Evolutionary conservation across 1,140 invertebrate genomes (phyloP).

Genomic region (Pseudomyrmex pallidus): DNA sequence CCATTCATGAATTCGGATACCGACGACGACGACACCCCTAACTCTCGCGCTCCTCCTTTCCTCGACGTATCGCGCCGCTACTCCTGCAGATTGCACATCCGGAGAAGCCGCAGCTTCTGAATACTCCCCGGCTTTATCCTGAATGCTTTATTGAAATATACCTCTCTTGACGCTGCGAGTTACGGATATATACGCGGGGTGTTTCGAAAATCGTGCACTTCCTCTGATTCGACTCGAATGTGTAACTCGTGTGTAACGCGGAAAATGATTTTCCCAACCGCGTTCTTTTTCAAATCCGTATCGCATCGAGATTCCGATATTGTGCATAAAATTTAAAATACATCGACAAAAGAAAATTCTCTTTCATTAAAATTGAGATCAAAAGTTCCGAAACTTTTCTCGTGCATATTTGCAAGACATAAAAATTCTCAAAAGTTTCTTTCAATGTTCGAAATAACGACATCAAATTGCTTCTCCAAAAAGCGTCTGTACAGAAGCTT

Average conservation of each 20-base stretch:
- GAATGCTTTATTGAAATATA: slow-evolving; percentile 69
- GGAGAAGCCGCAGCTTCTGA: slow-evolving; percentile 51
- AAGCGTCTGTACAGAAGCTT: background rate
- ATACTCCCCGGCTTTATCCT: slow-evolving; percentile 53
- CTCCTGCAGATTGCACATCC: slow-evolving; percentile 28
- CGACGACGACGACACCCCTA: slow-evolving; percentile 26
- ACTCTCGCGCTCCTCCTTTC: slow-evolving; percentile 16
- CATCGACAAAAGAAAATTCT: too few species aligned
- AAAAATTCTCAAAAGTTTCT: background rate
- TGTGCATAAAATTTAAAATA: too few species aligned
- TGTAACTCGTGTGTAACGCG: too few species aligned
- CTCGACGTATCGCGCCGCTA: slow-evolving; percentile 21
- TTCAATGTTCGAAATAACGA: background rate
- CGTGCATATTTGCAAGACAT: background rate
- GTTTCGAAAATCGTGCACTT: background rate
- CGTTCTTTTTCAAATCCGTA: background rate
- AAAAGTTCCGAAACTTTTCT: background rate
- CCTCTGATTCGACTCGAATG: background rate
- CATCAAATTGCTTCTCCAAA: too few species aligned
- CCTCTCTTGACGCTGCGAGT: slow-evolving; percentile 44
- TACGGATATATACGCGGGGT: slow-evolving; percentile 19
- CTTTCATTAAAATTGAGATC: background rate
- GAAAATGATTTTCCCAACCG: background rate
- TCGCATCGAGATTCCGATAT: background rate
- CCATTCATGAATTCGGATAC: slow-evolving; percentile 72